Evolutionary conservation across 2,797 vertebrate species (phyloP).

Genomic region (Melanotaenia boesemani): DNA sequence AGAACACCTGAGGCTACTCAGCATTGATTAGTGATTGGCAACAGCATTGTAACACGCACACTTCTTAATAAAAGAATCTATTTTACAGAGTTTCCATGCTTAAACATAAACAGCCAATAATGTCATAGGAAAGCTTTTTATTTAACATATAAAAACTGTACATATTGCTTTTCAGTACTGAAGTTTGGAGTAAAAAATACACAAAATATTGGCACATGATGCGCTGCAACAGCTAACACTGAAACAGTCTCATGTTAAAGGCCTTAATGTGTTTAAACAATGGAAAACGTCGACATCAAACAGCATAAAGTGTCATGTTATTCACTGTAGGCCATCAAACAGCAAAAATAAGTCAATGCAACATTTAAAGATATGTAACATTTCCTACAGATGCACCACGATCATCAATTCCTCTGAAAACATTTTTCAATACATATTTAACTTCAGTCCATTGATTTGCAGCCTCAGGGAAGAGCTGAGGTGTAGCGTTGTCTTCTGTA

Average conservation of each 20-base stretch:
- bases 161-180: conserved; percentile 48
- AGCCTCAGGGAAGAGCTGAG: conserved; percentile 10
- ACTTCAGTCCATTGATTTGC: conserved; percentile 4
- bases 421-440: fast-evolving
- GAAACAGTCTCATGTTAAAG: not conserved
- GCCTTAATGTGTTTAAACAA: not conserved
- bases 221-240: conserved; percentile 6
- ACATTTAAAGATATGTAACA: not conserved
- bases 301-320: conserved; percentile 4
- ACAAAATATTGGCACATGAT: not conserved
- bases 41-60: no score
- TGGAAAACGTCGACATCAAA: not conserved
- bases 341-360: not conserved
- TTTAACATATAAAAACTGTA: conserved; percentile 58
- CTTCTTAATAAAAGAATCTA: not conserved
- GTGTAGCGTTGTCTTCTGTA: conserved; percentile 26
- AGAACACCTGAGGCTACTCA: conserved; percentile 47
- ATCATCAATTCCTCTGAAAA: not conserved
- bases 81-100: not conserved
- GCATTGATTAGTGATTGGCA: conserved; percentile 18
- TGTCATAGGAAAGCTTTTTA: conserved; percentile 45
- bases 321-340: not conserved
- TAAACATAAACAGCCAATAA: not conserved
- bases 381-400: not conserved
- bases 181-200: conserved; percentile 4